These are phyloP conservation scores for Zaprionus gabonicus DNA, from an alignment of 1,140 invertebrate species.

Conservation along the genomic window DNA sequence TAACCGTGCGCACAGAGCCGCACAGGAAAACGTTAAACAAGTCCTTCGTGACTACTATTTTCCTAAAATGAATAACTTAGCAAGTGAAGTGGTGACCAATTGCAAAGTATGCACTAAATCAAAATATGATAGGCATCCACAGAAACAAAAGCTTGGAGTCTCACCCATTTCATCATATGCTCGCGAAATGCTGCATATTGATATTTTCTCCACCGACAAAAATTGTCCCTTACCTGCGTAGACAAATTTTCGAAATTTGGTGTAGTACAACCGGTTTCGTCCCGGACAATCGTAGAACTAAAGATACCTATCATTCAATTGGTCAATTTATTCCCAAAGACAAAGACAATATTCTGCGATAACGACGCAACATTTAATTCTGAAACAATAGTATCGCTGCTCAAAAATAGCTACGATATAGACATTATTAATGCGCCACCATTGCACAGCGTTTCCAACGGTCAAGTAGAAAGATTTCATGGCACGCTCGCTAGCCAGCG, in stretches of 20 bases:
- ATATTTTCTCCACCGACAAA: too few species aligned
- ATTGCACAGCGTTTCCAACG: slow-evolving; percentile 20
- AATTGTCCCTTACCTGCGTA: background rate
- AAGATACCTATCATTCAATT: slow-evolving; percentile 11
- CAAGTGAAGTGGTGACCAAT: too few species aligned
- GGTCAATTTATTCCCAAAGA: slow-evolving; percentile 11
- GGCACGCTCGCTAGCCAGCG: too few species aligned
- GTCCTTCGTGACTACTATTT: too few species aligned
- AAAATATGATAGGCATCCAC: too few species aligned
- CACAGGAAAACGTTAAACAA: too few species aligned
- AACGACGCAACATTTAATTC: slow-evolving; percentile 11
- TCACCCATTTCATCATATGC: too few species aligned
- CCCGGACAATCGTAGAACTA: slow-evolving; percentile 21
- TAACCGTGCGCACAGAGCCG: too few species aligned
- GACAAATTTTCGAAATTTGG: slow-evolving; percentile 28
- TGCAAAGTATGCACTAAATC: too few species aligned
- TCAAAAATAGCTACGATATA: slow-evolving; percentile 6
- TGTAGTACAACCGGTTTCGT: slow-evolving; percentile 2
- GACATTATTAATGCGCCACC: slow-evolving; percentile 6
- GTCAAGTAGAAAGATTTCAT: background rate
- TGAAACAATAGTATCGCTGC: slow-evolving; percentile 5
- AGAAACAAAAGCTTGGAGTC: too few species aligned
- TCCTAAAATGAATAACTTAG: too few species aligned
- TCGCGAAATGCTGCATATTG: too few species aligned
- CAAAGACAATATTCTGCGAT: background rate